Percentiles rank a stretch among this genome's conserved stretches.
Evolutionary conservation across 2,888 invertebrate species (phyloP).

Genomic region (Phorcus lineatus): DNA sequence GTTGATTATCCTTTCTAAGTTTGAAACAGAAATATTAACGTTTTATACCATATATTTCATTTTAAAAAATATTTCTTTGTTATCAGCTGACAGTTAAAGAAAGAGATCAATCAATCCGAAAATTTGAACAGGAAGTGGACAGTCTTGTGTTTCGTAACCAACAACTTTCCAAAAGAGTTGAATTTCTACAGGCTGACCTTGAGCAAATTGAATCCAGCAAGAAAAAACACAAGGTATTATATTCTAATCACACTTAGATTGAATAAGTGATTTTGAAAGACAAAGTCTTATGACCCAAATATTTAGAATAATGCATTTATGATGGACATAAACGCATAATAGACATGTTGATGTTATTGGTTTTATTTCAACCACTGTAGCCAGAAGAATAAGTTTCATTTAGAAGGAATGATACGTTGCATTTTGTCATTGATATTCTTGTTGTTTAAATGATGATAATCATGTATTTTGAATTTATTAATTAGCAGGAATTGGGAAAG

Average conservation of each 20-base stretch:
- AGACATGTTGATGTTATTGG: too few species aligned
- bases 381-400: too few species aligned
- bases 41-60: background rate
- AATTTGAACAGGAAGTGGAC: conserved; percentile 93
- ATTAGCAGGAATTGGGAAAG: too few species aligned
- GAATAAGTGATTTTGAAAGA: background rate
- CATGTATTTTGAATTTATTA: too few species aligned
- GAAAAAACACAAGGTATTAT: conserved; percentile 54
- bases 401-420: too few species aligned
- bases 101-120: conserved; percentile 88
- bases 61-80: conserved; percentile 26
- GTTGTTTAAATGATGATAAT: too few species aligned
- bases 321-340: too few species aligned
- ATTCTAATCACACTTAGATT: background rate
- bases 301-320: too few species aligned
- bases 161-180: conserved; percentile 92
- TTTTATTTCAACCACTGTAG: too few species aligned
- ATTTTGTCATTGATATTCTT: too few species aligned
- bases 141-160: conserved; percentile 94
- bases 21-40: background rate
- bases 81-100: conserved; percentile 85
- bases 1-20: background rate
- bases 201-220: conserved; percentile 76
- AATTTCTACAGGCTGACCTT: conserved; percentile 92
- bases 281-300: too few species aligned